Conservation (phyloP, 2,797 vertebrate genomes). For the Myotis myotis region DNA sequence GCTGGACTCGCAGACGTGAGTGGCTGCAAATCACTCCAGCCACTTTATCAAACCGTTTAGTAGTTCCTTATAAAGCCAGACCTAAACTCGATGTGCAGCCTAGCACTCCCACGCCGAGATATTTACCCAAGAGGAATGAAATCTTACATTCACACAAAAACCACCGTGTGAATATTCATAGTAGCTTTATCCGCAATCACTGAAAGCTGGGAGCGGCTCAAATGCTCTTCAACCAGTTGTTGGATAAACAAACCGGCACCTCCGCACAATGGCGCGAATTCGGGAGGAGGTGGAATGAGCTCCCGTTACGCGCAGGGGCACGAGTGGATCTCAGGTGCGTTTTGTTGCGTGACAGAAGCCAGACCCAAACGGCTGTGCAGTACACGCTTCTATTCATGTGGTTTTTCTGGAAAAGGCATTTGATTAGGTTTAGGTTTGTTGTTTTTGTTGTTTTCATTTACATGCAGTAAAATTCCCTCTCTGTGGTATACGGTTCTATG, state of each 20-base stretch:
- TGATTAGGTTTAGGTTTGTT: background rate
- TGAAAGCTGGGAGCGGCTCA: background rate
- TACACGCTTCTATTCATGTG: background rate
- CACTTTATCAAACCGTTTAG: background rate
- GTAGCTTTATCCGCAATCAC: background rate
- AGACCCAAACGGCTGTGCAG: background rate
- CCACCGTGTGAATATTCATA: background rate
- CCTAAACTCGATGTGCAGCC: background rate
- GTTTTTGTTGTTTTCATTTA: background rate
- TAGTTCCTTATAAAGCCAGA: background rate
- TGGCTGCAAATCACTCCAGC: background rate
- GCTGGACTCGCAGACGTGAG: background rate
- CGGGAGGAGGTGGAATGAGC: background rate
- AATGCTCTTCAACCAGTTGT: background rate
- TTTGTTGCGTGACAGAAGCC: background rate
- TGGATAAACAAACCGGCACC: background rate
- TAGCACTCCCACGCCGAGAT: background rate
- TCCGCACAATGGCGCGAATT: background rate
- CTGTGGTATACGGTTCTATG: background rate
- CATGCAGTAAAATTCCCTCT: background rate
- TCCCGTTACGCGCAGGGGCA: background rate
- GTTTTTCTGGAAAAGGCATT: background rate
- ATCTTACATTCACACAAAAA: background rate
- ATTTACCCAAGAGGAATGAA: slow-evolving; percentile 40
- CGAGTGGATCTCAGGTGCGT: background rate